These are phyloP conservation scores for Psephotus haematonotus DNA, from an alignment of 2,113 vertebrate genomes.

Conservation along the genomic window DNA sequence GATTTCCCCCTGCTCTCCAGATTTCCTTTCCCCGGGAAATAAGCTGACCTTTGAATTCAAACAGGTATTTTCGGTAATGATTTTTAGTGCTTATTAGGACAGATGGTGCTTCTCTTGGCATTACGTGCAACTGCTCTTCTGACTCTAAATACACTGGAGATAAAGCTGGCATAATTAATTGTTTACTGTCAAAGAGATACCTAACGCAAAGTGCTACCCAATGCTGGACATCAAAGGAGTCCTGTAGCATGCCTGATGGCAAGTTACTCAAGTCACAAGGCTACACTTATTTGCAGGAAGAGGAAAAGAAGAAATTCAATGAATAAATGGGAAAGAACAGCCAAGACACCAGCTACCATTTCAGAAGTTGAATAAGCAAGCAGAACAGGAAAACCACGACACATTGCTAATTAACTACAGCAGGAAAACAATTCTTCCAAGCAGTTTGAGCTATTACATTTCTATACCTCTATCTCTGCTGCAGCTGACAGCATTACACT, in stretches of 20 bases:
- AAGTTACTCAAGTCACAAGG: not conserved
- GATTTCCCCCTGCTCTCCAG: not conserved
- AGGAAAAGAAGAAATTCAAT: not conserved
- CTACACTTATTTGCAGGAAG: not conserved
- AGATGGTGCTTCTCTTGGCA: not conserved
- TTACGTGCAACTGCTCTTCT: not conserved
- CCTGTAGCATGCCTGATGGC: not conserved
- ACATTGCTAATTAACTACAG: constrained; percentile 24
- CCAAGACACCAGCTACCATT: not conserved
- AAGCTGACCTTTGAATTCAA: constrained; percentile 5
- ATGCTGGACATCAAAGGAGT: not conserved
- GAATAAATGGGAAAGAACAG: not conserved
- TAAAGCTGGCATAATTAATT: not conserved
- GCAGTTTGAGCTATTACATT: not conserved
- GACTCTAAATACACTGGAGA: not conserved
- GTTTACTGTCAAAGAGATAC: not conserved
- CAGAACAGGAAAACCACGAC: not conserved
- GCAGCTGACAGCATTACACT: constrained; percentile 38
- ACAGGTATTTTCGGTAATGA: not conserved
- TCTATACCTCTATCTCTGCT: constrained; percentile 7
- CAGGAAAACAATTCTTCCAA: constrained; percentile 24
- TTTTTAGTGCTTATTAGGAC: not conserved
- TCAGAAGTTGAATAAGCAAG: constrained; percentile 5
- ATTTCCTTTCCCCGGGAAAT: not conserved
- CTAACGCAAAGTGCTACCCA: not conserved